These are phyloP conservation scores for Centropristis striata DNA, from an alignment of 2,113 vertebrate species.

Conservation along the genomic window DNA sequence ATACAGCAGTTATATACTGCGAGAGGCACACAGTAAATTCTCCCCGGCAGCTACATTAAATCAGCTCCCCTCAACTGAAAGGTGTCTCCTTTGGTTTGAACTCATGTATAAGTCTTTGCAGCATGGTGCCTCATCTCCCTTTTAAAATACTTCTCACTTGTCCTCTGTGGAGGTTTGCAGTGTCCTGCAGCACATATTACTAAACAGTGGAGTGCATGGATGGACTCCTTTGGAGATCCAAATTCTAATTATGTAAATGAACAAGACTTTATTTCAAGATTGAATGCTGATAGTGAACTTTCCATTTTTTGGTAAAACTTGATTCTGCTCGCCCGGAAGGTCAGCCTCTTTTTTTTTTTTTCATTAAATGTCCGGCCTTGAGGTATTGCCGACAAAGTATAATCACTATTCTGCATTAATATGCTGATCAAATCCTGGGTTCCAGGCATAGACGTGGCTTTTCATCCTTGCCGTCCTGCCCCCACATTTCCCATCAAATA, in stretches of 20 bases:
- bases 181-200: slow-evolving; percentile 68
- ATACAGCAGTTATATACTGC: slow-evolving; percentile 62
- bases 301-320: slow-evolving; percentile 57
- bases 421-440: slow-evolving; percentile 74
- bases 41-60: slow-evolving; percentile 64
- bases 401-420: slow-evolving; percentile 74
- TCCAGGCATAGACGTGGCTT: slow-evolving; percentile 60
- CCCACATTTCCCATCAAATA: slow-evolving; percentile 61
- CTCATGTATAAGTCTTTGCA: slow-evolving; percentile 51
- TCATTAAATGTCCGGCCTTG: slow-evolving; percentile 71
- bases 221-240: slow-evolving; percentile 60
- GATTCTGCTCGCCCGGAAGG: slow-evolving; percentile 67
- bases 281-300: slow-evolving; percentile 72
- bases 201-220: slow-evolving; percentile 54
- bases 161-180: slow-evolving; percentile 62
- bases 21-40: slow-evolving; percentile 55
- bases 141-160: slow-evolving; percentile 60
- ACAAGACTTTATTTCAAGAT: slow-evolving; percentile 68
- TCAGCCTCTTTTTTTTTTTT: slow-evolving; percentile 50
- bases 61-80: slow-evolving; percentile 54
- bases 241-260: slow-evolving; percentile 79
- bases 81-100: slow-evolving; percentile 64
- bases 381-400: slow-evolving; percentile 67
- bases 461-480: slow-evolving; percentile 55
- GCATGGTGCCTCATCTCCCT: slow-evolving; percentile 67